A percentile compares a stretch with the other conserved stretches of the same genome.
These are phyloP conservation scores for Phthorimaea operculella DNA, from an alignment of 1,140 invertebrate genomes.

Conservation along the genomic window DNA sequence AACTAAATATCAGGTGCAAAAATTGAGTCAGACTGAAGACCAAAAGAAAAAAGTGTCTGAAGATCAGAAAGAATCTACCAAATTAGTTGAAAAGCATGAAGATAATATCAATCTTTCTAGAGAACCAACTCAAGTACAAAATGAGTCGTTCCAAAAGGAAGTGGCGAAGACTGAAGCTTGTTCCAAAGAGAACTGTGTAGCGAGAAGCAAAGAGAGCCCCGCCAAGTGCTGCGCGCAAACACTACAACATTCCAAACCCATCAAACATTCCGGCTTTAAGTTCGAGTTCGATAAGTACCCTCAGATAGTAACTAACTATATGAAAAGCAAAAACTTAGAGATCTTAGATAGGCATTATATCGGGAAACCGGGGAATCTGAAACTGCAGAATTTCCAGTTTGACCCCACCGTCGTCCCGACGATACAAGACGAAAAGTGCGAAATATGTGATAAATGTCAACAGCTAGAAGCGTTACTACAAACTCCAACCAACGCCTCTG, in stretches of 20 bases:
- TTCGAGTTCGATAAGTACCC: constrained; percentile 78
- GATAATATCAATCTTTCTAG: neutral
- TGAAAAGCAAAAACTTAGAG: constrained; percentile 77
- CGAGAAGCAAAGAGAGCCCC: constrained; percentile 32
- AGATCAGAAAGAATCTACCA: constrained; percentile 17
- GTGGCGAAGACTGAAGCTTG: constrained; percentile 16
- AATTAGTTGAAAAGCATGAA: neutral
- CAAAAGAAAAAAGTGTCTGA: constrained; percentile 15
- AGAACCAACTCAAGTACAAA: neutral
- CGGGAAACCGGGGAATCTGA: constrained; percentile 69
- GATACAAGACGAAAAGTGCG: constrained; percentile 60
- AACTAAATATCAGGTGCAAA: no score
- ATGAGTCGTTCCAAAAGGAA: neutral
- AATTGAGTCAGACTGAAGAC: no score
- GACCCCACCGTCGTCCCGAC: constrained; percentile 56
- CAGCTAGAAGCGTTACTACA: constrained; percentile 67
- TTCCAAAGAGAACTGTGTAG: constrained; percentile 22
- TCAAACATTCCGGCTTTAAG: constrained; percentile 76
- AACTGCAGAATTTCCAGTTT: constrained; percentile 64
- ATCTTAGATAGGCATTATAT: constrained; percentile 72
- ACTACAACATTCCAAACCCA: constrained; percentile 69
- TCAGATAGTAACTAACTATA: constrained; percentile 76
- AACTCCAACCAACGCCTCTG: constrained; percentile 75
- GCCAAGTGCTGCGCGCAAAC: constrained; percentile 58
- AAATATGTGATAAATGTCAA: constrained; percentile 64